These are phyloP conservation scores for Machaerirhynchus nigripectus DNA, from an alignment of 2,113 vertebrate genomes.

Conservation along the genomic window DNA sequence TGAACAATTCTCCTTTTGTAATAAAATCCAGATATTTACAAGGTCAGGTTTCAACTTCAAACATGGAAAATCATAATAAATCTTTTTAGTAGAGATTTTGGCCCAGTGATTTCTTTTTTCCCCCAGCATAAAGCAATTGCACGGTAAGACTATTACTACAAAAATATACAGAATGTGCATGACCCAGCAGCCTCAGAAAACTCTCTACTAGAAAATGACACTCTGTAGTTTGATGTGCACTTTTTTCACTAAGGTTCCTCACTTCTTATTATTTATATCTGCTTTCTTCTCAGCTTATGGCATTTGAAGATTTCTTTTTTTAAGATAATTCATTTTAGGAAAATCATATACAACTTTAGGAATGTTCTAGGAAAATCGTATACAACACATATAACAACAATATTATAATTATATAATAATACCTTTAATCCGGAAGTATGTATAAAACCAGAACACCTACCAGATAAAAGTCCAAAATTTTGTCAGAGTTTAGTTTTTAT, in stretches of 20 bases:
- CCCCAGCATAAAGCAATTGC: neutral
- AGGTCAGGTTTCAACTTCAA: constrained; percentile 46
- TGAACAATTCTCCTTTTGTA: constrained; percentile 16
- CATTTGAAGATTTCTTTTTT: neutral
- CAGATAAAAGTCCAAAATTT: neutral
- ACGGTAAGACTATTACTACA: neutral
- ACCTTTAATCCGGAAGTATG: neutral
- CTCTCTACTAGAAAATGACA: neutral
- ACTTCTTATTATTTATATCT: neutral
- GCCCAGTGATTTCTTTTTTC: neutral
- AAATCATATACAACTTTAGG: neutral
- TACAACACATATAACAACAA: neutral
- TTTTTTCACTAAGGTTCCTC: neutral
- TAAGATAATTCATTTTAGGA: neutral
- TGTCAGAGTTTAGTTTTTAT: neutral
- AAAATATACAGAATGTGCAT: neutral
- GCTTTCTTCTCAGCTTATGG: neutral
- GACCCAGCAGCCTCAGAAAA: neutral
- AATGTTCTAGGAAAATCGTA: neutral
- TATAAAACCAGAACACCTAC: neutral
- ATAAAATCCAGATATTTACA: constrained; percentile 41
- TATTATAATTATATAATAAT: neutral
- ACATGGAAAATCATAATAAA: constrained; percentile 2
- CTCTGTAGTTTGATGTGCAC: neutral
- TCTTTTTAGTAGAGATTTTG: neutral